phyloP scores from a whole-genome alignment of 1,140 invertebrate genomes.

The Heliconius melpomene region DNA sequence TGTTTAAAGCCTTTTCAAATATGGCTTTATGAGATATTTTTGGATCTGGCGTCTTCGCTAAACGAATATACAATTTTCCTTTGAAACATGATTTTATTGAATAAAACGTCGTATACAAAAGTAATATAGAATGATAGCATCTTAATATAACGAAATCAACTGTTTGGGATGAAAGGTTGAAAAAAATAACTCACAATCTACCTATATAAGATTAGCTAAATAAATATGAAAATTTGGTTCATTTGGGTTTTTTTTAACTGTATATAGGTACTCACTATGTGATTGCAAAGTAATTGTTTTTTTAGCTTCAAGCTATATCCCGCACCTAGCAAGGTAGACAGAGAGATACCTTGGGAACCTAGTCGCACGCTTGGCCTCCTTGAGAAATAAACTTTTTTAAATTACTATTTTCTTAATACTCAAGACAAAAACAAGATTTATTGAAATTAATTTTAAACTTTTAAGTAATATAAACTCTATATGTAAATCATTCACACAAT shows the following conservation, averaged over 20 bases:
- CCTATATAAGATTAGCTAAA: background rate
- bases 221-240: too few relatives aligned
- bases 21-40: background rate
- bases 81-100: background rate
- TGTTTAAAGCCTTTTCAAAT: too few relatives aligned
- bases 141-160: conserved; percentile 13
- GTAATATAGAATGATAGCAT: conserved; percentile 13
- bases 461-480: too few relatives aligned
- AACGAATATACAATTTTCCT: background rate
- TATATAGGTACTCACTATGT: too few relatives aligned
- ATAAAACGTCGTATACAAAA: background rate
- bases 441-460: background rate
- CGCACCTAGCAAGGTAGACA: too few relatives aligned
- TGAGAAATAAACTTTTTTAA: too few relatives aligned
- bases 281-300: too few relatives aligned
- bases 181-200: background rate
- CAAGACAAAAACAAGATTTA: background rate
- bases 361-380: too few relatives aligned
- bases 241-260: too few relatives aligned
- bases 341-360: too few relatives aligned
- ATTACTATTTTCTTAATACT: too few relatives aligned
- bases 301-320: too few relatives aligned
- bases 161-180: background rate
- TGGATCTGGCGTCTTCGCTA: background rate
- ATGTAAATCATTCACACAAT: background rate